Conservation (phyloP, 2,797 vertebrate species). For the Catamblyrhynchus diadema region DNA sequence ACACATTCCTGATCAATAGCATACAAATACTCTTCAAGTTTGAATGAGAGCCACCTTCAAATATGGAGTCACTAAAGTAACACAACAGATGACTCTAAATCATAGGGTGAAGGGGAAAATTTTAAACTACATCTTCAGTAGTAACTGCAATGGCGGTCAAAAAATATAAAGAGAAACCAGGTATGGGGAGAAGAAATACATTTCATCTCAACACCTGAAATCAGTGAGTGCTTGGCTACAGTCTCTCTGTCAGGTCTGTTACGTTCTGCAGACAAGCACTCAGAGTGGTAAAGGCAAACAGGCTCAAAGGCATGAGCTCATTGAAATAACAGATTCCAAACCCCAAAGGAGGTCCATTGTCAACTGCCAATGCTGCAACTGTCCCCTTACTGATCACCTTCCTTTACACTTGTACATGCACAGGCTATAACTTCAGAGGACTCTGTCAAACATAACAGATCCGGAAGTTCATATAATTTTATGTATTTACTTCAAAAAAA, state of each 20-base stretch:
- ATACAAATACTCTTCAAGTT: not conserved
- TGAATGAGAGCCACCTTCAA: not conserved
- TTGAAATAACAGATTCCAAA: not conserved
- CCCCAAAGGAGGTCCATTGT: not conserved
- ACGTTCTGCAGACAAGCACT: not conserved
- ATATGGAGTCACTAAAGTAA: not conserved
- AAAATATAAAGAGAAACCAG: not conserved
- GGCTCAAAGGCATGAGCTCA: not conserved
- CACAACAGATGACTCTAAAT: not conserved
- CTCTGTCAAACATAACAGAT: not conserved
- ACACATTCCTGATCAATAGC: not conserved
- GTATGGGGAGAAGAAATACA: not conserved
- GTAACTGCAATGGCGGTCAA: not conserved
- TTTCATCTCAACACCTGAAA: not conserved
- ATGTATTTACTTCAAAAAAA: not conserved
- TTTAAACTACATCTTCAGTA: not conserved
- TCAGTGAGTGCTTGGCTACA: not conserved
- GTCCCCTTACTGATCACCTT: not conserved
- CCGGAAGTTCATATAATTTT: not conserved
- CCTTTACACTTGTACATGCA: accelerated
- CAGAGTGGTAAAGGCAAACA: not conserved
- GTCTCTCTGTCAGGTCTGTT: not conserved
- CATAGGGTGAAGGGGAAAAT: not conserved
- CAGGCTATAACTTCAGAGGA: not conserved
- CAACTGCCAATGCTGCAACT: not conserved